Base-by-base conservation (phyloP, 2,797 vertebrate species). In the Arctocebus calabarensis region DNA sequence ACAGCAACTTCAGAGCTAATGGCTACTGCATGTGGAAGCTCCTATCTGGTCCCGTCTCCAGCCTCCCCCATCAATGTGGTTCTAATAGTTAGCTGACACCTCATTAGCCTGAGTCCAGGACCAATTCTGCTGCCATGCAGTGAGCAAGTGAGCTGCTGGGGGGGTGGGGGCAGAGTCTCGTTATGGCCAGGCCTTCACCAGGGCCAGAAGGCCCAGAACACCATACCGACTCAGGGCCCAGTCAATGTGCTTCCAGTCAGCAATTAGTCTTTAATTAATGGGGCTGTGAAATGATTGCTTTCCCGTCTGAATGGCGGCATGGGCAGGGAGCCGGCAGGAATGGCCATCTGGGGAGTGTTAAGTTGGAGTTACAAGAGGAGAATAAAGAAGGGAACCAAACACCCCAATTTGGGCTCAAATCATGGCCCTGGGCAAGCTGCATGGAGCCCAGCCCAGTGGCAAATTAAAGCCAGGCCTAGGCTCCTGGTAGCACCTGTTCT, bases 41-140 rank as follows among this genome's bases (percentile, higher is more conserved):
- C 70, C 84, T 98, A 98, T 98, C 98, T 96, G 97, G 97, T 98
- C 95, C 92, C 73, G 91, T 94, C 88, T 43, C 97, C 97, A 96
- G 97, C 96, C 97, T 97, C 97, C 97, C 97, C 96, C 90, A 96
- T 97, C 98, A 98, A 98, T 98, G 97, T 98, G 98, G 97, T 98
- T 98, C 98, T 98, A 98, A 98, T 98, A 98, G 98, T 98, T 98
- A 98, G 96, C 97, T 97, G 97, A 97, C 98, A 98, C 98, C 97
- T 98, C 98, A 97, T 98, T 98, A 98, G 93, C 97, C 97, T 97
- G 98, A 97, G 97, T 97, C 98, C 98, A 95, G 96, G 96, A 96
- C 97, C 97, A 95, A 96, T 97, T 97, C 84, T 91, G 73, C 92
- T 94, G 77, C 71, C 37, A 19, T 29, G 29, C 81, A 93, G 92